Evolutionary conservation across 2,797 vertebrate genomes (phyloP).

Genomic region (Cetoscarus ocellatus): DNA sequence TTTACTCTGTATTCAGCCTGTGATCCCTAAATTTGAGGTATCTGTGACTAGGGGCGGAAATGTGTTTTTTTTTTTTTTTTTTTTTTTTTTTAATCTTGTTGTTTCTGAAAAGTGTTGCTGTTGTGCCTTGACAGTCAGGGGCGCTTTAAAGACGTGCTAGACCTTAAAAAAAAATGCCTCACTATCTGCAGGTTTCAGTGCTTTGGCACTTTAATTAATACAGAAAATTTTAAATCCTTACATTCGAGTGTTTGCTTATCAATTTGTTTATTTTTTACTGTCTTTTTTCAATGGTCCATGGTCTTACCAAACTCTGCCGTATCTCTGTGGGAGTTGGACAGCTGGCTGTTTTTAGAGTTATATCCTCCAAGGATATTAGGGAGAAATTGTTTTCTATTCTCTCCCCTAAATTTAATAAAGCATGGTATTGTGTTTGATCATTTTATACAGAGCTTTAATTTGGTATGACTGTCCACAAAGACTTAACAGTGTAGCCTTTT

Average conservation of each 20-base stretch:
- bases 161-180: too few species aligned
- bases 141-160: too few species aligned
- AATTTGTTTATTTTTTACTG: not conserved
- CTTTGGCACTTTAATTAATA: too few species aligned
- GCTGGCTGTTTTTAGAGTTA: conserved; percentile 8
- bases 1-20: too few species aligned
- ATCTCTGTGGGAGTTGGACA: conserved; percentile 23
- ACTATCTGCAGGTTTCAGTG: too few species aligned
- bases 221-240: too few species aligned
- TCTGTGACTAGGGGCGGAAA: too few species aligned
- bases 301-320: conserved; percentile 23
- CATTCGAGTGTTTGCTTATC: not conserved
- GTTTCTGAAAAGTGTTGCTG: too few species aligned
- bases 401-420: conserved; percentile 24
- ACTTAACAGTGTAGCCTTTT: not conserved
- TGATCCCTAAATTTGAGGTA: too few species aligned
- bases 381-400: conserved; percentile 10
- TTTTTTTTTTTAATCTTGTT: too few species aligned
- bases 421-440: conserved; percentile 10
- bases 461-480: not conserved
- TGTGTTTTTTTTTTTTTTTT: too few species aligned
- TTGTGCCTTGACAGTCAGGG: too few species aligned
- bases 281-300: conserved; percentile 27
- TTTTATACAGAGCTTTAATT: conserved; percentile 7
- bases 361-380: conserved; percentile 23